Conservation (phyloP, 2,888 invertebrate genomes). For the Oscheius myriophilus region DNA sequence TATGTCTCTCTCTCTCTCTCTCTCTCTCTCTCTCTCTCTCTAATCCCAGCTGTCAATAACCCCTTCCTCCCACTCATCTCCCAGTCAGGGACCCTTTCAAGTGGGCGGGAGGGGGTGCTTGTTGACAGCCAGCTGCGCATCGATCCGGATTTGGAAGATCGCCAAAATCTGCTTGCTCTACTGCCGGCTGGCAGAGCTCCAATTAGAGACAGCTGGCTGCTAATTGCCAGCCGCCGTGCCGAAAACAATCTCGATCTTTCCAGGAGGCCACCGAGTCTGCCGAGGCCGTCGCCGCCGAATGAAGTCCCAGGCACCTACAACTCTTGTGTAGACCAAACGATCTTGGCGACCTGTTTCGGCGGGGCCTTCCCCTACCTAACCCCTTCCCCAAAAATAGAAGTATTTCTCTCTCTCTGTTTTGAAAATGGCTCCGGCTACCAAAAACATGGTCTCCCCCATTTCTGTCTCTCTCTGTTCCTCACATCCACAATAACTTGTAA, state of each 20-base stretch:
- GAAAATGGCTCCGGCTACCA: too few relatives aligned
- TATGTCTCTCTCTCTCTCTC: too few relatives aligned
- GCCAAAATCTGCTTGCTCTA: neutral
- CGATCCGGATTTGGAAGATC: too few relatives aligned
- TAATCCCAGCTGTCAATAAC: neutral
- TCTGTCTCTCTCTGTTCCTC: too few relatives aligned
- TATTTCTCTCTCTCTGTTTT: too few relatives aligned
- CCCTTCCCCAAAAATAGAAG: neutral
- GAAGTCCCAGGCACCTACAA: neutral
- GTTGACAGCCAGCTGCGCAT: too few relatives aligned
- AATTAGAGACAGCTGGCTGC: conserved; percentile 16
- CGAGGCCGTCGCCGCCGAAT: conserved; percentile 29
- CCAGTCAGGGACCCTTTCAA: too few relatives aligned
- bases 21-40: conserved; percentile 6
- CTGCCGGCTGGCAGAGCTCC: conserved; percentile 2
- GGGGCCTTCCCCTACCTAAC: neutral
- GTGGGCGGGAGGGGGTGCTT: too few relatives aligned
- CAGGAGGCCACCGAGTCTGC: conserved; percentile 12
- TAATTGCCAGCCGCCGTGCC: neutral
- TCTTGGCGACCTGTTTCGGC: conserved; percentile 25
- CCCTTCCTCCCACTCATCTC: too few relatives aligned
- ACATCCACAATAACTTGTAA: too few relatives aligned
- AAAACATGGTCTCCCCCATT: too few relatives aligned
- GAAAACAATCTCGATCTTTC: conserved; percentile 5
- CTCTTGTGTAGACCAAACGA: conserved; percentile 27